phyloP scores from a whole-genome alignment of 2,888 invertebrate species.

The Lepidocyrtinus sp. region DNA sequence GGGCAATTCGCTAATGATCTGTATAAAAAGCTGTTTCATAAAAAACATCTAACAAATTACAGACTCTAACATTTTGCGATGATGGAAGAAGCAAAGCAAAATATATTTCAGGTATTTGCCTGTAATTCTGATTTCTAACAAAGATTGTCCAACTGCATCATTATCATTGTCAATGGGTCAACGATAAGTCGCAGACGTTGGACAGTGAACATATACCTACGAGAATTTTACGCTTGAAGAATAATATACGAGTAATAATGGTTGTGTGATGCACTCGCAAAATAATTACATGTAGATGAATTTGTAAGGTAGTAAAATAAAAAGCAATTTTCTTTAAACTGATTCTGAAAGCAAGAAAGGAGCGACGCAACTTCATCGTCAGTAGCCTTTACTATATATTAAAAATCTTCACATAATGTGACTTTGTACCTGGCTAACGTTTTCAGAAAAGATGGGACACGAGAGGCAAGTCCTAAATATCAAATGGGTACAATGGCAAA shows the following conservation, averaged over 20 bases:
- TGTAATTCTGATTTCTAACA: neutral
- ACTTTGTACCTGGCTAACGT: neutral
- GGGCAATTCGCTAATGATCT: conserved; percentile 15
- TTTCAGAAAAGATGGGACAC: neutral
- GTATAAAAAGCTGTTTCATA: neutral
- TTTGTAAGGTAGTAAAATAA: neutral
- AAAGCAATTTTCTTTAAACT: neutral
- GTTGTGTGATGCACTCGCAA: neutral
- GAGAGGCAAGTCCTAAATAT: neutral
- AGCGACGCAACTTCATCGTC: neutral
- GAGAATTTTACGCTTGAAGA: neutral
- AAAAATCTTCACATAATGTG: neutral
- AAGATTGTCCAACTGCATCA: neutral
- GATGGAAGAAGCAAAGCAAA: neutral
- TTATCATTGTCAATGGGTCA: conserved; percentile 4
- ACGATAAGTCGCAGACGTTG: neutral
- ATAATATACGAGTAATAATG: neutral
- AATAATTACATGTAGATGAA: neutral
- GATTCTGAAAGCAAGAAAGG: neutral
- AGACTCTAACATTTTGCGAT: neutral
- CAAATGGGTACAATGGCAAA: neutral
- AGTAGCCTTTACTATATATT: too few species aligned
- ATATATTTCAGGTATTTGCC: neutral
- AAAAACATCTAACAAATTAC: neutral
- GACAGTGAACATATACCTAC: neutral